Conservation (phyloP, 1,140 invertebrate genomes). For the Octopus bimaculoides region DNA sequence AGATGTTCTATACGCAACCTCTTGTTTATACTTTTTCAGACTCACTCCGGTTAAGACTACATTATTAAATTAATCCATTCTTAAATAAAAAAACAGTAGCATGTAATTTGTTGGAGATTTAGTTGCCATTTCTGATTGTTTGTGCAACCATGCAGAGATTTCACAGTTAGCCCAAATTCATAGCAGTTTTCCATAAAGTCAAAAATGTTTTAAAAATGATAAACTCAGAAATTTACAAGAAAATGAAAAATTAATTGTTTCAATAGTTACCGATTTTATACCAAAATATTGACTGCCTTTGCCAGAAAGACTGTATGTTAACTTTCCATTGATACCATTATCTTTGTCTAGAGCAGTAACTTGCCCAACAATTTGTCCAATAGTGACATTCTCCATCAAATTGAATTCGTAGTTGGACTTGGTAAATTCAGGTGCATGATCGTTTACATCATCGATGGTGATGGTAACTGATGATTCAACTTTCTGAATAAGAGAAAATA, state of each 20-base stretch:
- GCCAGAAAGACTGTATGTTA: not conserved
- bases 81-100: too few species aligned
- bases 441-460: conserved; percentile 61
- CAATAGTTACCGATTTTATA: not conserved
- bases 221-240: not conserved
- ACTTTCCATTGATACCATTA: conserved; percentile 24
- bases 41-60: too few species aligned
- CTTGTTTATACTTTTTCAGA: too few species aligned
- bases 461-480: conserved; percentile 76
- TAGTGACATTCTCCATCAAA: conserved; percentile 24
- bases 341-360: conserved; percentile 25
- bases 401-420: conserved; percentile 27
- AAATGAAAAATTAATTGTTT: not conserved
- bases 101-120: too few species aligned
- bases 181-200: too few species aligned
- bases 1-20: too few species aligned
- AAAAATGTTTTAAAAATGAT: not conserved
- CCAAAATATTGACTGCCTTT: not conserved
- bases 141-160: too few species aligned
- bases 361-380: conserved; percentile 23
- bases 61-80: too few species aligned
- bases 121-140: too few species aligned
- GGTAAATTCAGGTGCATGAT: conserved; percentile 36
- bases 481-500: conserved; percentile 18
- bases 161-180: too few species aligned